Base-by-base conservation (phyloP, 2,113 vertebrate genomes). In the Podiceps cristatus region DNA sequence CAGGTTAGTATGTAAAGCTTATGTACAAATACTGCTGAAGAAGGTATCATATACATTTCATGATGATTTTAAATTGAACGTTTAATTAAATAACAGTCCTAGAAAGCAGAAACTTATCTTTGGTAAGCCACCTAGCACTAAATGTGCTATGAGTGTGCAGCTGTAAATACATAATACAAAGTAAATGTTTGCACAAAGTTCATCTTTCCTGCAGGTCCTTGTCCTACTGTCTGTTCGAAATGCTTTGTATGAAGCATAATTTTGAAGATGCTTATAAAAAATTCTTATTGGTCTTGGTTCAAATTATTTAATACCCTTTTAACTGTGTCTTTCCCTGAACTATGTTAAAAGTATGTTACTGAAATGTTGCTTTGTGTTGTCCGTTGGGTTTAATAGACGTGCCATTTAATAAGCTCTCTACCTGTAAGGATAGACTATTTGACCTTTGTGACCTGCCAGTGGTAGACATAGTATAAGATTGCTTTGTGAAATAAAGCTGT, bases 401-500 rank as follows among this genome's bases (percentile, higher is more conserved):
- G 97, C 96, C 94, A 22, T 98, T 98, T 98, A 98, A 98, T 98
- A 98, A 98, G 98, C 98, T 98, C 97, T 97, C 98, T 98, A 98
- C 98, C 98, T 98, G 98, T 97, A 96, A 98, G 98, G 98, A 98
- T 98, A 97, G 98, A 98, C 98, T 98, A 97, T 97, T 98, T 99
- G 99, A 99, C 99, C 99, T 98, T 97, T 98, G 95, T 98, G 99
- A 99, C 99, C 99, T 98, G 98, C 98, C 97, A 98, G 98, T 97
- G 99, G 98, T 98, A 98, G 99, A 99, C 98, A 98, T 98, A 98
- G 98, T 98, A 97, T 99, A 99, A 99, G 99, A 99, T 99, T 99
- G 99, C 99, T 99, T 99, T 98, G 98, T 99, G 99, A 99, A 99
- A 99, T 99, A 99, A 99, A 99, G 99, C 99, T 99, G 99, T 99